Evolutionary conservation across 1,140 invertebrate genomes (phyloP), one percentile per base, ranked within the genome.

Genomic region (Augochlora pura): DNA sequence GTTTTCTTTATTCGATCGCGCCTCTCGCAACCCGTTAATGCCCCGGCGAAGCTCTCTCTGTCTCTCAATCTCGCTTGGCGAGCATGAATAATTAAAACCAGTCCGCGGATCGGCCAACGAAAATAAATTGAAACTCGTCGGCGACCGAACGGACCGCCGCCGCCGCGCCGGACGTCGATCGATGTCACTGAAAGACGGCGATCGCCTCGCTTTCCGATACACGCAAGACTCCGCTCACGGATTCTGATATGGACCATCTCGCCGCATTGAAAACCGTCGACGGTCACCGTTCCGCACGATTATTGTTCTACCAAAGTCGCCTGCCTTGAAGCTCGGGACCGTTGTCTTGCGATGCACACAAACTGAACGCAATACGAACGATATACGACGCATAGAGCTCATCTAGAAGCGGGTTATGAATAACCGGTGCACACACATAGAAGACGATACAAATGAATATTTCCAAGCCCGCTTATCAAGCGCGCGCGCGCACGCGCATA

Each of bases 371-470:
- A 12, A 65, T 38, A 71, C 69, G 38, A 79, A 57, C 60, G 38
- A 57, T 57, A 57, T 57, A 68, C n/a, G 70, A 57, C 54, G 74
- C 71, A 68, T 77, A 68, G 83, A 66, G 72, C 76, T 82, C 59
- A 70, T 85, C 68, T 83, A 86, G 83, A 80, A 86, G 80, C 85
- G 83, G 80, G 76, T 86, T 86, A 85, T 85, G 83, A 86, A 83
- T 85, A 82, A 86, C 46, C 73, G 83, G 72, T 84, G 82, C 63
- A 76, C 83, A 76, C 83, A 74, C 69, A 65, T 84, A 81, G 82
- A 68, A 66, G 66, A 54, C 38, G 57, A 84, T 60, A 49, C 59
- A 72, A 66, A 84, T 84, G 68, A 85, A 85, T 85, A 85, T 85
- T 84, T 85, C 77, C 77, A 80, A 84, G 63, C 16, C 66, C 49